phyloP scores from a whole-genome alignment of 2,888 invertebrate species.

The Xanthostigma xanthostigma region DNA sequence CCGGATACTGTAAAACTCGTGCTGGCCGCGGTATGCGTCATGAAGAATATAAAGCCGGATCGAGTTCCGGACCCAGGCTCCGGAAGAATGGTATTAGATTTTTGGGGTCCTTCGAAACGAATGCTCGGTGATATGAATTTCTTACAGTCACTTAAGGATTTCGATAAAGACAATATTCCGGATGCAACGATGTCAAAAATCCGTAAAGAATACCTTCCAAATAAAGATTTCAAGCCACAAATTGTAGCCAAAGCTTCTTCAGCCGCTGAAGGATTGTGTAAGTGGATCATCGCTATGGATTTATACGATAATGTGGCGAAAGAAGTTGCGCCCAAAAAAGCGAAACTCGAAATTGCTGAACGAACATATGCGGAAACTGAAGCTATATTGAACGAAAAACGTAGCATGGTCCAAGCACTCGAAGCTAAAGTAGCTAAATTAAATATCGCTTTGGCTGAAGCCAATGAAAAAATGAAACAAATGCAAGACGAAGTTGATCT shows the following conservation, averaged over 20 bases:
- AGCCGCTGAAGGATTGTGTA: constrained; percentile 85
- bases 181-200: constrained; percentile 55
- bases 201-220: constrained; percentile 55
- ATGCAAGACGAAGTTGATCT: constrained; percentile 59
- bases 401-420: constrained; percentile 57
- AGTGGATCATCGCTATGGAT: constrained; percentile 84
- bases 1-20: constrained; percentile 69
- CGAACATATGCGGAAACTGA: constrained; percentile 67
- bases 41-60: constrained; percentile 65
- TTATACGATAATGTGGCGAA: constrained; percentile 75
- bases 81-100: constrained; percentile 58
- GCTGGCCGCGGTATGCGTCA: constrained; percentile 83
- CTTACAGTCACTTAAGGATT: constrained; percentile 56
- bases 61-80: constrained; percentile 56
- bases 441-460: constrained; percentile 50
- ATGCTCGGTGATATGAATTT: constrained; percentile 70
- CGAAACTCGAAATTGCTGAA: constrained; percentile 65
- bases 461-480: constrained; percentile 47
- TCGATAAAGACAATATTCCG: constrained; percentile 75
- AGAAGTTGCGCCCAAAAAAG: constrained; percentile 74
- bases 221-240: constrained; percentile 65
- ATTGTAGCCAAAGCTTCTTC: constrained; percentile 79
- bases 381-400: constrained; percentile 71
- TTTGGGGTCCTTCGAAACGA: constrained; percentile 74
- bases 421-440: constrained; percentile 62